Conservation (phyloP, 2,113 vertebrate genomes). For the Dipodomys stephensi region DNA sequence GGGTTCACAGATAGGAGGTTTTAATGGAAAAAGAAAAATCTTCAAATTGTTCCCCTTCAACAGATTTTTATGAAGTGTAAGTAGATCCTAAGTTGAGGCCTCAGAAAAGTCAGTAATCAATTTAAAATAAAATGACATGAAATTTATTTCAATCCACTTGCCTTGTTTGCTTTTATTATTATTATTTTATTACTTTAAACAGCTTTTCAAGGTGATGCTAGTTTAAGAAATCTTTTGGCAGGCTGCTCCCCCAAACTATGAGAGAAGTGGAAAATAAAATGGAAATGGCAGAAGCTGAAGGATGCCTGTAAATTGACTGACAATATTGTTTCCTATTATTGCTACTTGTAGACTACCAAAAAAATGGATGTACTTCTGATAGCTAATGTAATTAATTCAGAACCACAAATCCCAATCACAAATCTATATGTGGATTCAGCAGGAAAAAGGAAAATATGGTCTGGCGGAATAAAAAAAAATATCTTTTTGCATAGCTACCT, state of each 20-base stretch:
- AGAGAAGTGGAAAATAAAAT: constrained; percentile 75
- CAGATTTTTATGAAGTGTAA: constrained; percentile 19
- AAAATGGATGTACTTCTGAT: constrained; percentile 85
- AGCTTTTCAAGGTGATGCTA: constrained; percentile 70
- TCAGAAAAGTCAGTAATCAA: constrained; percentile 65
- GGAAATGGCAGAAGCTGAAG: constrained; percentile 80
- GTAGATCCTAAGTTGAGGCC: not conserved
- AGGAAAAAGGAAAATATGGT: constrained; percentile 82
- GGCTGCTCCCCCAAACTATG: constrained; percentile 72
- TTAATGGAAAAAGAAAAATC: not conserved
- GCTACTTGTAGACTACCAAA: constrained; percentile 85
- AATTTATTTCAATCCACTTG: constrained; percentile 77
- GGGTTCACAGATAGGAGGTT: constrained; percentile 7
- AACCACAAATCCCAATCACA: constrained; percentile 85
- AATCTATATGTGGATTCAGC: constrained; percentile 85
- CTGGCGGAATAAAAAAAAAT: constrained; percentile 78
- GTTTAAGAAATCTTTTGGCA: constrained; percentile 75
- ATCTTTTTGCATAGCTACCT: constrained; percentile 85
- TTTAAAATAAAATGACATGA: constrained; percentile 65
- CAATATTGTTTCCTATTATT: constrained; percentile 86
- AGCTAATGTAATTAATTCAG: constrained; percentile 88
- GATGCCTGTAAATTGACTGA: constrained; percentile 86
- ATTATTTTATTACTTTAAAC: constrained; percentile 70
- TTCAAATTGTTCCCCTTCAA: not conserved
- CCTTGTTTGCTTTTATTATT: constrained; percentile 55